Evolutionary conservation across 2,888 invertebrate species (phyloP), one percentile per base, ranked within the genome.

Genomic region (Homarus gammarus): DNA sequence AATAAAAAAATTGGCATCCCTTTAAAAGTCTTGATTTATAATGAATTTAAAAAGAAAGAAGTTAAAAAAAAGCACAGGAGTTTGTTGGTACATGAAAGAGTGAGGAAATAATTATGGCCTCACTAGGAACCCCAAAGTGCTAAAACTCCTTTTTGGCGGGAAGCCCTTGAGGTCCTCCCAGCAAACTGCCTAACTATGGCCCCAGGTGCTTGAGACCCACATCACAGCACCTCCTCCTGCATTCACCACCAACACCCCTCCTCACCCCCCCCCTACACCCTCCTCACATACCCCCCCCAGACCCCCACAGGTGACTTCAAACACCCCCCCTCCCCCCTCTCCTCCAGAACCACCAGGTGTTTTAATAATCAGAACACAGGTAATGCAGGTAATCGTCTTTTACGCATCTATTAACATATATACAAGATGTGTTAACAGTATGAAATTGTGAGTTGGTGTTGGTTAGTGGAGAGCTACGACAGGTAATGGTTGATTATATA

Each of bases 91-190:
- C 87, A 73, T 87, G 87, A 87, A 87, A 87, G 79, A 64, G 27
- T 1, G 64, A 68, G 49, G 64, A 81, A 87, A 87, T 81, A 81
- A 87, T 87, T 87, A 87, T 64, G 70, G 73, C 68, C 44, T 40
- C 33, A 51, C 40, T 27, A 36, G 77, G 64, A 85, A 85, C 56
- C 27, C 85, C 73, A 75, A 85, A 85, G 85, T 85, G 85, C 77
- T 68, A 44, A 85, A 78, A 77, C 38, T 44, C 38, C 27, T 49
- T 78, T 78, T 77, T 36, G 84, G 51, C 73, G 77, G 56, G 36
- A 75, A 44, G 56, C 73, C 61, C 77, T 85, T 56, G 84, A 70
- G n/a, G 49, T 27, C 51, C 61, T 79, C 36, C n/a, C 27, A 27
- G 79, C 38, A 79, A 79, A 79, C 79, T 78, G 79, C 79, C 79